A percentile compares a stretch with the other conserved stretches of the same genome.
These are phyloP conservation scores for Prochilodus magdalenae DNA, from an alignment of 2,113 vertebrate species.

Conservation along the genomic window DNA sequence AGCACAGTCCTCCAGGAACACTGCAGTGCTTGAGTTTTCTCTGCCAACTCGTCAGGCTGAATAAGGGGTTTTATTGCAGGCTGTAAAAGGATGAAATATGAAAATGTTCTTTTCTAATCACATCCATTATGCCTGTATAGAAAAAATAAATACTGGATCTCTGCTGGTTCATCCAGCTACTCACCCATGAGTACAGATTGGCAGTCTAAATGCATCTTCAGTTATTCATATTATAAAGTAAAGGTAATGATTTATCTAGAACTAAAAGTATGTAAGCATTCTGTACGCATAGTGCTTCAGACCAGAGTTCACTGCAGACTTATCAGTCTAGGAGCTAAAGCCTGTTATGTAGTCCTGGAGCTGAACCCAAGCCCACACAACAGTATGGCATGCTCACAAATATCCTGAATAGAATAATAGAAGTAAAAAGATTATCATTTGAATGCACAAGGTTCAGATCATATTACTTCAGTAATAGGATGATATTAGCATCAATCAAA, in stretches of 20 bases:
- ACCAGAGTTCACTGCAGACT: neutral
- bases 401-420: too few species aligned
- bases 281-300: neutral
- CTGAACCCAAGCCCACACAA: too few species aligned
- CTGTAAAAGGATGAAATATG: neutral
- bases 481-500: too few species aligned
- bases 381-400: too few species aligned
- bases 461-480: too few species aligned
- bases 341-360: too few species aligned
- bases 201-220: neutral
- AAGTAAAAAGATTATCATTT: too few species aligned
- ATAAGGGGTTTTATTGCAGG: neutral
- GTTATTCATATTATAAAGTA: too few species aligned
- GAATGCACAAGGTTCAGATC: too few species aligned
- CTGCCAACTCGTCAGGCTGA: neutral
- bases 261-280: neutral
- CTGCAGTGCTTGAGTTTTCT: neutral
- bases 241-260: neutral
- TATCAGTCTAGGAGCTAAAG: too few species aligned
- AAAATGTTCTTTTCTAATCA: neutral
- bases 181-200: neutral
- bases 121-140: neutral
- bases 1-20: neutral
- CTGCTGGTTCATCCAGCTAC: neutral
- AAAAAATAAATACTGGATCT: neutral